Percentiles rank a stretch among this genome's conserved stretches.
These are phyloP conservation scores for Zelostemma sp. DNA, from an alignment of 1,140 invertebrate genomes.

Conservation along the genomic window DNA sequence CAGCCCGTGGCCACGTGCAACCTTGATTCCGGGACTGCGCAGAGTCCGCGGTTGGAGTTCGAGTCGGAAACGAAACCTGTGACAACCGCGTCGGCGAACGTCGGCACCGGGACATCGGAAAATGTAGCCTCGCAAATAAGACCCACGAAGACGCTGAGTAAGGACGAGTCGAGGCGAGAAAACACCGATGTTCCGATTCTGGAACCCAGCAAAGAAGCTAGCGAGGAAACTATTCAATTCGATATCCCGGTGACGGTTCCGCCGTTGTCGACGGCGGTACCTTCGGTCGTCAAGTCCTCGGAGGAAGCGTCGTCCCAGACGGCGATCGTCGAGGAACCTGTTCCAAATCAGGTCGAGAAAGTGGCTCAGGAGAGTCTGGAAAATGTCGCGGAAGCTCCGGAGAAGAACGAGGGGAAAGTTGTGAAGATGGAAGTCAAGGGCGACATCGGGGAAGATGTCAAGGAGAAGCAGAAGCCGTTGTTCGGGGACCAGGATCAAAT, in stretches of 20 bases:
- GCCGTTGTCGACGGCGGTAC: constrained; percentile 21
- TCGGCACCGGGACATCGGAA: not conserved
- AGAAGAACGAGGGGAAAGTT: constrained; percentile 23
- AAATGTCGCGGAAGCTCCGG: not conserved
- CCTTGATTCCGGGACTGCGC: not conserved
- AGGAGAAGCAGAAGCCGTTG: constrained; percentile 13
- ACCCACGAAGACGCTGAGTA: constrained; percentile 20
- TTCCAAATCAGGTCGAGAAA: constrained; percentile 12
- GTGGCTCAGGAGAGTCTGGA: constrained; percentile 19
- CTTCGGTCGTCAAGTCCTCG: constrained; percentile 24
- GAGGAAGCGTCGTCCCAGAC: constrained; percentile 42
- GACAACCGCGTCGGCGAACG: too few species aligned
- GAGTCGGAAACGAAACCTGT: too few species aligned
- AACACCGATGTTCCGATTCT: not conserved
- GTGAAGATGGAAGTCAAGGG: constrained; percentile 6
- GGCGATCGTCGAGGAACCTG: not conserved
- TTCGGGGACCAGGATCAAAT: constrained; percentile 58
- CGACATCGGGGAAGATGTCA: too few species aligned
- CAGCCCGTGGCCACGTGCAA: not conserved
- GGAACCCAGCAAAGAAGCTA: constrained; percentile 14
- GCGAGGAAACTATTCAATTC: constrained; percentile 8
- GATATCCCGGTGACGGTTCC: constrained; percentile 62
- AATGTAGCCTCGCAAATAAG: constrained; percentile 17
- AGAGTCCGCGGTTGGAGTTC: too few species aligned
- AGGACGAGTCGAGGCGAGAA: constrained; percentile 23